Percentiles rank a stretch among this genome's conserved stretches.
Evolutionary conservation across 2,888 invertebrate species (phyloP).

Genomic region (Pteria penguin): DNA sequence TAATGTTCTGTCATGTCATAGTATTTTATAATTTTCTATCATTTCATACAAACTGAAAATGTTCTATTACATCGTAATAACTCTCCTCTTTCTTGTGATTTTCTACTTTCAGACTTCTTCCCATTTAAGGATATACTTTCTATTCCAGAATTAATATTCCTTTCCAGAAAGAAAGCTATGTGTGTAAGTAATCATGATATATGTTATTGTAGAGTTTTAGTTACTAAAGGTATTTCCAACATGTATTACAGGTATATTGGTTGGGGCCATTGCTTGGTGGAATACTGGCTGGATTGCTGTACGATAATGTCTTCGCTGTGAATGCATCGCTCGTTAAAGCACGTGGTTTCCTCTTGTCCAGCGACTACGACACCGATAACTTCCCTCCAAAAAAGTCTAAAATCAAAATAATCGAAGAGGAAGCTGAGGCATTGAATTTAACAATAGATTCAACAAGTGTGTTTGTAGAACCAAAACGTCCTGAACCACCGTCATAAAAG

Average conservation of each 20-base stretch:
- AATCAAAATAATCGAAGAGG: constrained; percentile 38
- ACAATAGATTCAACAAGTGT: background rate
- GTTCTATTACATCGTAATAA: too few relatives aligned
- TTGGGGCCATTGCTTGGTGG: constrained; percentile 73
- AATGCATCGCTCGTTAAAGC: constrained; percentile 67
- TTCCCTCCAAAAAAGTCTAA: constrained; percentile 49
- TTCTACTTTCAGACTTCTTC: too few relatives aligned
- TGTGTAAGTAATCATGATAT: too few relatives aligned
- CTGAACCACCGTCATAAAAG: background rate
- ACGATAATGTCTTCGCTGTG: constrained; percentile 72
- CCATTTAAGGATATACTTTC: too few relatives aligned
- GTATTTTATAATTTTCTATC: too few relatives aligned
- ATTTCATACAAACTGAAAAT: too few relatives aligned
- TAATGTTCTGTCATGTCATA: too few relatives aligned
- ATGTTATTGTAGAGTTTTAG: too few relatives aligned
- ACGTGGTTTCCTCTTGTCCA: constrained; percentile 57
- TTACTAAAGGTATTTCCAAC: too few relatives aligned
- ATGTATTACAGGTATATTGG: constrained; percentile 74
- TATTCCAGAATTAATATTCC: too few relatives aligned
- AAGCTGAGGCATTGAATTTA: constrained; percentile 13
- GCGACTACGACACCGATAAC: constrained; percentile 63
- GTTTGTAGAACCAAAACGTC: background rate
- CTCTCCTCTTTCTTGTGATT: too few relatives aligned
- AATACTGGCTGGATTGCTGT: constrained; percentile 69
- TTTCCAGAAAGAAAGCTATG: too few relatives aligned